phyloP scores from a whole-genome alignment of 2,888 invertebrate species.

The Hoplodrina ambigua region DNA sequence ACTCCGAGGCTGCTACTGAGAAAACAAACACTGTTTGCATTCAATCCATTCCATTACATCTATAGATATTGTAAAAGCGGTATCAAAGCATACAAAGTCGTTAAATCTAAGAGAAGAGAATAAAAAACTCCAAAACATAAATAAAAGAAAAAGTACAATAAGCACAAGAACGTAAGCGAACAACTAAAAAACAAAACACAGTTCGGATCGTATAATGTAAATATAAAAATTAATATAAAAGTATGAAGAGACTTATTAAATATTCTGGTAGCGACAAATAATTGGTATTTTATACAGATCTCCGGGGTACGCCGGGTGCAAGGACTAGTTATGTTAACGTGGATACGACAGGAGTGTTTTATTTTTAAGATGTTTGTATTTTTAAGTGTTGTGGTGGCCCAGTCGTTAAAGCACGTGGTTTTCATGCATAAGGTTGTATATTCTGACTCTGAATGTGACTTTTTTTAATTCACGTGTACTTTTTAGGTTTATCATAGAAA shows the following conservation, averaged over 20 bases:
- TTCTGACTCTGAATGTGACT: no score
- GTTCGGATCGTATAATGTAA: slow-evolving; percentile 50
- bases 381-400: no score
- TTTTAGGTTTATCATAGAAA: no score
- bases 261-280: slow-evolving; percentile 74
- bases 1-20: no score
- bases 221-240: slow-evolving; percentile 71
- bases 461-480: no score
- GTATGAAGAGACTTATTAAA: slow-evolving; percentile 72
- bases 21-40: no score
- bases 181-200: slow-evolving; percentile 32
- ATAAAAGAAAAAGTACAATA: slow-evolving; percentile 28
- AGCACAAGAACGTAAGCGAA: slow-evolving; percentile 29
- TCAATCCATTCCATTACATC: no score
- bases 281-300: slow-evolving; percentile 84
- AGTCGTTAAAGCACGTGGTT: no score
- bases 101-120: background rate
- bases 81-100: no score
- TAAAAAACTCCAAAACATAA: slow-evolving; percentile 22
- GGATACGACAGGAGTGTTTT: slow-evolving; percentile 39
- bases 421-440: no score
- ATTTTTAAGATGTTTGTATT: background rate
- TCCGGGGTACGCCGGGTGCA: slow-evolving; percentile 48
- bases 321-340: slow-evolving; percentile 22
- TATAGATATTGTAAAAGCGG: no score